Base-by-base conservation (phyloP, 2,113 vertebrate species). In the Eretmochelys imbricata region DNA sequence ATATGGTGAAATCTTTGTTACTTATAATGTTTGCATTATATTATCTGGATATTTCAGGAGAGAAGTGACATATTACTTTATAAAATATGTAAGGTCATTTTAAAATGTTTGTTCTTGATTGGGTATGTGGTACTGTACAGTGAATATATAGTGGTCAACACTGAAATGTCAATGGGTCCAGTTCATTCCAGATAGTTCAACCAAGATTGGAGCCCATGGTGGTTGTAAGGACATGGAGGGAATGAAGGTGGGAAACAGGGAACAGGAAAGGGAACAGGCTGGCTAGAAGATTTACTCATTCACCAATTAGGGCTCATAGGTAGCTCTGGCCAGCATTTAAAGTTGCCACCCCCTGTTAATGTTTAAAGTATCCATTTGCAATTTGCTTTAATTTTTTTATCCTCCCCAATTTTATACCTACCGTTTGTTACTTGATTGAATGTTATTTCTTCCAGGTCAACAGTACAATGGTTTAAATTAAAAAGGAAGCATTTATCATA, bases 21-120 rank as follows among this genome's bases (percentile, higher is more conserved):
- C 48, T 55, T 65, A 82, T 6, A 24, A 3, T 2, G 4, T 27
- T 9, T 31, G 25, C 3, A 0, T 6, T 49, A 12, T 31, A 3
- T 17, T 17, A 49, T 2, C 16, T 29, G 69, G 59, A 46, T 54
- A 80, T 91, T 55, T 31, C 75, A 42, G 50, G 90, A 51, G 53
- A 82, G 29, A 5, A 8, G 3, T 4, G 75, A 31, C 57, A 91
- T 88, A n/a, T 75, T 75, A n/a, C n/a, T 48, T 35, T 0, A 0
- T n/a, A 54, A 50, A 22, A 38, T 72, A 72, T 22, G 22, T 12
- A 88, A 48, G 4, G 4, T 5, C 6, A 25, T 48, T 78, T 78
- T 27, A 25, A 48, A 46, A 48, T 27, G 46, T 48, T 72, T 78
- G 75, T 7, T 78, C 24, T 46, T 76, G 72, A 76, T 46, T 10